phyloP scores from a whole-genome alignment of 1,140 invertebrate species.

The Contarinia nasturtii region DNA sequence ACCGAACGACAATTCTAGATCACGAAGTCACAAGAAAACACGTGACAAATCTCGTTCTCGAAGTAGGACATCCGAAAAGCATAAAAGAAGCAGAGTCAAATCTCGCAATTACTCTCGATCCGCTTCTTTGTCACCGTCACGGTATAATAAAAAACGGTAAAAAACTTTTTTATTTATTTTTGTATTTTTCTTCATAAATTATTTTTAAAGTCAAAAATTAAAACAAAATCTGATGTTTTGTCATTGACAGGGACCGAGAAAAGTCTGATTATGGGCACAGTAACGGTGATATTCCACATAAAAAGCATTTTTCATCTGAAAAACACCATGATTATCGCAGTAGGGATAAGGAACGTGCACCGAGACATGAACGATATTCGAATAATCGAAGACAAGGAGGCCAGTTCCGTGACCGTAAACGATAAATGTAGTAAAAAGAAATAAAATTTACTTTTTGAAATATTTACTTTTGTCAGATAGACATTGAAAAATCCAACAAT shows the following conservation, averaged over 20 bases:
- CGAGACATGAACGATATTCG: slow-evolving; percentile 7
- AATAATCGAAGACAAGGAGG: slow-evolving; percentile 12
- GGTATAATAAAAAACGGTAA: slow-evolving; percentile 20
- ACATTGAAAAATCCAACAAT: too few relatives aligned
- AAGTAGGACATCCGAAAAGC: slow-evolving; percentile 5
- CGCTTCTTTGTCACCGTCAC: slow-evolving; percentile 18
- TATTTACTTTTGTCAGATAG: too few relatives aligned
- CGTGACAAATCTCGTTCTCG: slow-evolving; percentile 17
- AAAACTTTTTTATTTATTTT: not conserved
- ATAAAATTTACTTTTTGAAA: too few relatives aligned
- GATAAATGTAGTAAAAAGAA: slow-evolving; percentile 10
- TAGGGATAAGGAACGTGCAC: slow-evolving; percentile 16
- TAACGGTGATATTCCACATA: slow-evolving; percentile 8
- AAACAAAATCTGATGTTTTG: not conserved
- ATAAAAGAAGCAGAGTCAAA: slow-evolving; percentile 16
- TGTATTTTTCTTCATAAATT: not conserved
- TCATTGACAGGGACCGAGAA: slow-evolving; percentile 6
- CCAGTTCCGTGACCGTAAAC: slow-evolving; percentile 19
- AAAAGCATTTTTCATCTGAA: not conserved
- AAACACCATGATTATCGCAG: not conserved
- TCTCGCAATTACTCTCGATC: slow-evolving; percentile 20
- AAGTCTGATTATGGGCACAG: slow-evolving; percentile 17
- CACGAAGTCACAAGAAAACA: slow-evolving; percentile 26
- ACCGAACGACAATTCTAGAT: slow-evolving; percentile 25
- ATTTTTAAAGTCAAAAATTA: too few relatives aligned